Evolutionary conservation across 2,888 invertebrate species (phyloP).

Genomic region (Aspidiotus rigidus): DNA sequence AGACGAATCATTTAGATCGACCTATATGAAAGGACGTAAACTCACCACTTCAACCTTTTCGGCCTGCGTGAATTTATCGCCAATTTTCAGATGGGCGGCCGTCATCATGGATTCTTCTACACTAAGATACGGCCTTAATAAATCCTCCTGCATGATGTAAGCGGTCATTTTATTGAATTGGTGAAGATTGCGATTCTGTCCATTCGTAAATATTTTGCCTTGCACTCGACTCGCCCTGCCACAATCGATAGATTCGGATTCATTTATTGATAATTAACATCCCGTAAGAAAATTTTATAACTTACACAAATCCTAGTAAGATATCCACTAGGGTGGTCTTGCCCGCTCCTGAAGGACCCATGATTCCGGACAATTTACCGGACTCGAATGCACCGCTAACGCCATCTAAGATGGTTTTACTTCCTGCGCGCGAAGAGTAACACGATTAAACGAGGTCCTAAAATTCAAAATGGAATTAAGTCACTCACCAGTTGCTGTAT

Average conservation of each 20-base stretch:
- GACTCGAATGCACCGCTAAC: slow-evolving; percentile 63
- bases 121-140: slow-evolving; percentile 59
- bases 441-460: neutral
- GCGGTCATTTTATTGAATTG: slow-evolving; percentile 64
- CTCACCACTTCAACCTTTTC: slow-evolving; percentile 46
- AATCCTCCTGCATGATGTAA: slow-evolving; percentile 73
- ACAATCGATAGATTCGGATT: neutral
- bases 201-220: slow-evolving; percentile 61
- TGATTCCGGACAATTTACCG: slow-evolving; percentile 75
- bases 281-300: neutral
- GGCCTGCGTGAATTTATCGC: slow-evolving; percentile 48
- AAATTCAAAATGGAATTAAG: neutral
- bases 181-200: slow-evolving; percentile 55
- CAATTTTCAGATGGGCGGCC: slow-evolving; percentile 64
- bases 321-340: slow-evolving; percentile 85
- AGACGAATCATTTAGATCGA: no score
- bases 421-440: slow-evolving; percentile 46
- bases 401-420: slow-evolving; percentile 59
- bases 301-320: slow-evolving; percentile 73
- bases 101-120: slow-evolving; percentile 64
- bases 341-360: slow-evolving; percentile 86
- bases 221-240: slow-evolving; percentile 52
- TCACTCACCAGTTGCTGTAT: slow-evolving; percentile 32
- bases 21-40: no score
- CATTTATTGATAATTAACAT: neutral